Evolutionary conservation across 2,797 vertebrate species (phyloP).

Genomic region (Peromyscus aztecus): DNA sequence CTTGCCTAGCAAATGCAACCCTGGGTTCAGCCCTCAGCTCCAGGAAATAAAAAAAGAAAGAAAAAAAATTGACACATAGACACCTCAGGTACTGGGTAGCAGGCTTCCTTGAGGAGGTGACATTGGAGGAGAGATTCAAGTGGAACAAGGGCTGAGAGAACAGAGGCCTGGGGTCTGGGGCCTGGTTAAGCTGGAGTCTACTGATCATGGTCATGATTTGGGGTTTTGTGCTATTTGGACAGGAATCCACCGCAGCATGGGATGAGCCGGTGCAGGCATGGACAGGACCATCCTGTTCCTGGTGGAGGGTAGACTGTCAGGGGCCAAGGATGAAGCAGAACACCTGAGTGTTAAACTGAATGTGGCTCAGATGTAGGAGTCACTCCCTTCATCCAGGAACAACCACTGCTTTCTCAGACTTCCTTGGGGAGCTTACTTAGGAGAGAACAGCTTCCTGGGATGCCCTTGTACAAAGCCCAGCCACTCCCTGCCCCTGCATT

Average conservation of each 20-base stretch:
- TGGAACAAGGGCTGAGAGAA: not conserved
- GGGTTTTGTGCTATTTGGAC: not conserved
- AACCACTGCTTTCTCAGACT: not conserved
- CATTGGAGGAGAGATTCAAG: not conserved
- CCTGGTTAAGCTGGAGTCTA: not conserved
- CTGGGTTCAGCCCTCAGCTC: not conserved
- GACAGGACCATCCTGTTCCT: not conserved
- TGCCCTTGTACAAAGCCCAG: rapidly evolving
- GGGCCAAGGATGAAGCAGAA: not conserved
- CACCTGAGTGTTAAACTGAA: not conserved
- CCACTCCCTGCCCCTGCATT: not conserved
- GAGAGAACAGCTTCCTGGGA: not conserved
- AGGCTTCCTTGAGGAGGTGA: not conserved
- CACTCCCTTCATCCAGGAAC: not conserved
- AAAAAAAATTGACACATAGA: not conserved
- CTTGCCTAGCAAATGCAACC: not conserved
- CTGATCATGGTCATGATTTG: not conserved
- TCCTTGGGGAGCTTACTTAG: not conserved
- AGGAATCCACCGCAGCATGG: not conserved
- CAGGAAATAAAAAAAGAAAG: not conserved
- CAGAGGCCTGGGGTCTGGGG: too few species aligned
- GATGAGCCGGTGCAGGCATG: not conserved
- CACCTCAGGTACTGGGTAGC: not conserved
- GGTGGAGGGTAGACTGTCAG: not conserved
- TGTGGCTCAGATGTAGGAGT: not conserved